Percentiles rank a stretch among this genome's conserved stretches.
phyloP scores from a whole-genome alignment of 2,888 invertebrate genomes.

The Diachrysia chrysitis region DNA sequence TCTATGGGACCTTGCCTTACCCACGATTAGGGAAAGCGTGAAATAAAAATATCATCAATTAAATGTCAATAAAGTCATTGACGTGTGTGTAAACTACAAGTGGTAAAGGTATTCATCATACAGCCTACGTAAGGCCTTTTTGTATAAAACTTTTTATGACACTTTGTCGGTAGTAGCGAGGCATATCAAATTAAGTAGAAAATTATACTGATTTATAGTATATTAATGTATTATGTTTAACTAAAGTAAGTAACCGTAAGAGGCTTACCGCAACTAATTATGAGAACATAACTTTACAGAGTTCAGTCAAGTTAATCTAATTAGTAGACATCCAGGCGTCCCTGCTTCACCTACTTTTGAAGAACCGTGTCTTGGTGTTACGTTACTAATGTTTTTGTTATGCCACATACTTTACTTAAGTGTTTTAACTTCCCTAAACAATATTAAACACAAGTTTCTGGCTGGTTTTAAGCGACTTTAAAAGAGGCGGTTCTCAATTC shows the following conservation, averaged over 20 bases:
- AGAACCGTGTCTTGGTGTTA: slow-evolving; percentile 12
- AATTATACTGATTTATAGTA: not conserved
- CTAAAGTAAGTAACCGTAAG: slow-evolving; percentile 30
- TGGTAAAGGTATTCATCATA: slow-evolving; percentile 18
- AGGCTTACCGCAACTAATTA: slow-evolving; percentile 29
- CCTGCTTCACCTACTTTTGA: slow-evolving; percentile 42
- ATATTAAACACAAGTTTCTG: not conserved
- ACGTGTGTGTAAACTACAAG: slow-evolving; percentile 40
- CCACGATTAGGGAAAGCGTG: slow-evolving; percentile 41
- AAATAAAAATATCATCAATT: slow-evolving; percentile 55
- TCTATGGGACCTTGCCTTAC: slow-evolving; percentile 12
- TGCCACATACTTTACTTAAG: not conserved
- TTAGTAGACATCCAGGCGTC: slow-evolving; percentile 39
- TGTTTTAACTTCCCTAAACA: not conserved
- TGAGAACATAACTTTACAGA: slow-evolving; percentile 43
- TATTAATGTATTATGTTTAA: slow-evolving; percentile 11
- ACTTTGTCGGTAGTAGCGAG: not conserved
- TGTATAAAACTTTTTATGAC: slow-evolving; percentile 11
- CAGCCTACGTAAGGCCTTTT: slow-evolving; percentile 20
- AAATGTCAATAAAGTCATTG: slow-evolving; percentile 52
- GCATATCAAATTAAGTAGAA: slow-evolving; percentile 3
- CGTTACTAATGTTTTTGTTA: not conserved
- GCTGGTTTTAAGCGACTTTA: not conserved
- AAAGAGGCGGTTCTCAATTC: too few species aligned
- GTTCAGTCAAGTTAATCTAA: slow-evolving; percentile 41